Percentiles rank a stretch among this genome's conserved stretches.
Conservation (phyloP, 1,140 invertebrate genomes). For the Pemphigus obesinymphae region DNA sequence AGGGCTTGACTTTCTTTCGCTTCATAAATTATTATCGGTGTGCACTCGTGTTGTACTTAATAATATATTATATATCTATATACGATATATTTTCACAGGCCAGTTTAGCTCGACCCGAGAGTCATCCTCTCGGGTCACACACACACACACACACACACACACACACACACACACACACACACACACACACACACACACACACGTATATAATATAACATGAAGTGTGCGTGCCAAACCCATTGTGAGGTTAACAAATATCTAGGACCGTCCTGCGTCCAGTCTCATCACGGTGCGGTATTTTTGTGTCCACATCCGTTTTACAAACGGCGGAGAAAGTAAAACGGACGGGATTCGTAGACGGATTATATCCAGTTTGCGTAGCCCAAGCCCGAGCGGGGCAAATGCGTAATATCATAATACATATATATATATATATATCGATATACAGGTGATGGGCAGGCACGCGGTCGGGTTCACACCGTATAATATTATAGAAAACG, state of each 20-base stretch:
- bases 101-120: too few relatives aligned
- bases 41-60: too few relatives aligned
- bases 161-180: too few relatives aligned
- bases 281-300: conserved; percentile 1
- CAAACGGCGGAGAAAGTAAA: conserved; percentile 22
- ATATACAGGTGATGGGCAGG: neutral
- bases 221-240: neutral
- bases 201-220: too few relatives aligned
- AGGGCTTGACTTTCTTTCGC: too few relatives aligned
- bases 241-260: neutral
- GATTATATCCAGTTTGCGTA: conserved; percentile 3
- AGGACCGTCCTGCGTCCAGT: conserved; percentile 2
- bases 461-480: neutral
- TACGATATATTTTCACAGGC: too few relatives aligned
- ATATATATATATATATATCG: neutral
- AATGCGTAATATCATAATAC: too few relatives aligned
- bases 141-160: too few relatives aligned
- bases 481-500: too few relatives aligned
- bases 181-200: too few relatives aligned
- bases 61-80: neutral
- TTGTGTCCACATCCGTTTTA: conserved; percentile 30
- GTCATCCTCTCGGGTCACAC: too few relatives aligned
- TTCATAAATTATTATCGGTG: too few relatives aligned
- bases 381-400: neutral
- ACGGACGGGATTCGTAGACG: conserved; percentile 1